Percentiles rank a stretch among this genome's conserved stretches.
Conservation (phyloP, 2,888 invertebrate species). For the Acleris cristana region DNA sequence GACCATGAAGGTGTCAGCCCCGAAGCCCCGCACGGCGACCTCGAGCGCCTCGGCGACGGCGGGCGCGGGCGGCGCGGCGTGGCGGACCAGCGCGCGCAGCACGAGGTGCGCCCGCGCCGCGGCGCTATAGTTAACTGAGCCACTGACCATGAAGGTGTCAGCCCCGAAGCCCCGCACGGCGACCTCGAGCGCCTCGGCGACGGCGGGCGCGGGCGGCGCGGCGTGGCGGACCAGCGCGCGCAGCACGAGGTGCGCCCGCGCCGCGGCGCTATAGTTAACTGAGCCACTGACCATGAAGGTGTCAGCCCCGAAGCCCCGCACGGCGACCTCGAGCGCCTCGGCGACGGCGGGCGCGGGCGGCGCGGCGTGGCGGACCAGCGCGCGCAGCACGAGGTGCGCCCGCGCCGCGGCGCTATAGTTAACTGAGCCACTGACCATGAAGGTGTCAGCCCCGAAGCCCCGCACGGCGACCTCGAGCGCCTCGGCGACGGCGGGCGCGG, state of each 20-base stretch:
- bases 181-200: constrained; percentile 87
- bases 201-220: constrained; percentile 81
- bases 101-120: constrained; percentile 89
- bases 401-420: constrained; percentile 68
- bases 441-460: constrained; percentile 89
- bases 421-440: constrained; percentile 94
- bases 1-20: constrained; percentile 90
- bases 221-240: constrained; percentile 91
- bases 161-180: constrained; percentile 90
- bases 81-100: constrained; percentile 90
- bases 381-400: constrained; percentile 92
- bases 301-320: constrained; percentile 88
- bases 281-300: constrained; percentile 93
- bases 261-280: too few relatives aligned
- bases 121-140: too few relatives aligned
- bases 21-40: constrained; percentile 89
- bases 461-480: constrained; percentile 89
- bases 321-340: constrained; percentile 87
- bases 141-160: constrained; percentile 90
- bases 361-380: constrained; percentile 90
- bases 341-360: constrained; percentile 84
- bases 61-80: constrained; percentile 83
- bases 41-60: constrained; percentile 88
- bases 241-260: constrained; percentile 91
- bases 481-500: constrained; percentile 85